Conservation (phyloP, 2,888 invertebrate genomes). For the Agrilus biguttatus region DNA sequence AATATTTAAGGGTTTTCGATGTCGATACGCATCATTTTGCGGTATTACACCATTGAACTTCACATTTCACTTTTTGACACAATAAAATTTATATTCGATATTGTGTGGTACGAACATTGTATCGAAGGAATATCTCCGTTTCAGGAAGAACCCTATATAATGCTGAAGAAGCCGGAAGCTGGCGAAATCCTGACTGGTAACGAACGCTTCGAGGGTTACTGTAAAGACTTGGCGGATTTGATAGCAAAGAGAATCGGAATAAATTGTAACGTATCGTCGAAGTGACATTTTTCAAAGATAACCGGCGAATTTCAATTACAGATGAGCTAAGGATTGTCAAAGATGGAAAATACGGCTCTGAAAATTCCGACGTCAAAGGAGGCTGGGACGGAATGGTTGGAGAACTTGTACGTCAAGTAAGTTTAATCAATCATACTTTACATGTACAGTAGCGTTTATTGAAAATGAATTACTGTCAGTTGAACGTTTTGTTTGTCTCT, state of each 20-base stretch:
- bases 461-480: too few species aligned
- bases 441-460: neutral
- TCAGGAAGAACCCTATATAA: conserved; percentile 79
- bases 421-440: conserved; percentile 15
- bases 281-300: neutral
- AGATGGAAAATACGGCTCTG: conserved; percentile 72
- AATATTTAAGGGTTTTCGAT: too few species aligned
- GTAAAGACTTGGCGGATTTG: conserved; percentile 77
- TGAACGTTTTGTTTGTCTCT: too few species aligned
- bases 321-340: conserved; percentile 75
- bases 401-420: conserved; percentile 73
- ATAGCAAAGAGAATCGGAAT: conserved; percentile 69
- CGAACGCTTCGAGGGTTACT: conserved; percentile 78
- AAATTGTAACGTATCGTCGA: conserved; percentile 47
- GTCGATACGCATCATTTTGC: too few species aligned
- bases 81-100: neutral
- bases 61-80: too few species aligned
- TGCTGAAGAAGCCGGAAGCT: conserved; percentile 52
- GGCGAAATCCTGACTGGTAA: conserved; percentile 54
- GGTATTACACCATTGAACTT: too few species aligned
- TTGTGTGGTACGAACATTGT: neutral
- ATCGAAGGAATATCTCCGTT: conserved; percentile 12
- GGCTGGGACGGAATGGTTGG: conserved; percentile 85
- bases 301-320: conserved; percentile 28
- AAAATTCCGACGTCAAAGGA: conserved; percentile 56